phyloP scores from a whole-genome alignment of 2,888 invertebrate genomes.

The Meta bourneti region DNA sequence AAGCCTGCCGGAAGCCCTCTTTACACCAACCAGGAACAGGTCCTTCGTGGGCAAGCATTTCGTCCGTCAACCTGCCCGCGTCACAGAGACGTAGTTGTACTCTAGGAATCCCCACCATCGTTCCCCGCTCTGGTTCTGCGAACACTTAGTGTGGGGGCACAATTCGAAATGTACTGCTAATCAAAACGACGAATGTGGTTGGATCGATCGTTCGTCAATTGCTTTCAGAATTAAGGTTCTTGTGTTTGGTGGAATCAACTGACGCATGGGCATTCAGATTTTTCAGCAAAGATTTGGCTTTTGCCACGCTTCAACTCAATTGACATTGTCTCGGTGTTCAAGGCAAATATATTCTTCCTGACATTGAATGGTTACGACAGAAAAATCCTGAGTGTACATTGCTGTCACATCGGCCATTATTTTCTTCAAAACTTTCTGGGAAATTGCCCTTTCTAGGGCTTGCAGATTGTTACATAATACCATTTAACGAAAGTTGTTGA shows the following conservation, averaged over 20 bases:
- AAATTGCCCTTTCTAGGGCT: no score
- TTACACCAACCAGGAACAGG: slow-evolving; percentile 58
- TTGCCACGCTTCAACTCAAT: no score
- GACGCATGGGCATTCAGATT: background rate
- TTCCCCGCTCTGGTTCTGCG: slow-evolving; percentile 70
- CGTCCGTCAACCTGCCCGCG: slow-evolving; percentile 73
- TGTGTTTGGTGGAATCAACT: background rate
- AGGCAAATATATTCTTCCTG: no score
- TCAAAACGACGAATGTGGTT: background rate
- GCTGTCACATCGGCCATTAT: no score
- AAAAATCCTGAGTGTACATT: no score
- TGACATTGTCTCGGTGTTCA: background rate
- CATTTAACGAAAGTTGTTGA: no score
- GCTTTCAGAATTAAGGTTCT: background rate
- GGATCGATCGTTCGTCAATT: background rate
- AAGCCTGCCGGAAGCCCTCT: slow-evolving; percentile 49
- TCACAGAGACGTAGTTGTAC: slow-evolving; percentile 62
- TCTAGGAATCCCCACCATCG: slow-evolving; percentile 67
- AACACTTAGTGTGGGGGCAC: slow-evolving; percentile 43
- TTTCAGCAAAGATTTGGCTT: no score
- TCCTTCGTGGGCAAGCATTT: slow-evolving; percentile 74
- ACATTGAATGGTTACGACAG: no score
- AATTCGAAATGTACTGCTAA: background rate
- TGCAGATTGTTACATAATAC: no score
- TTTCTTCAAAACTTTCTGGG: no score